Conservation (phyloP, 2,888 invertebrate species). For the Drosophila birchii region DNA sequence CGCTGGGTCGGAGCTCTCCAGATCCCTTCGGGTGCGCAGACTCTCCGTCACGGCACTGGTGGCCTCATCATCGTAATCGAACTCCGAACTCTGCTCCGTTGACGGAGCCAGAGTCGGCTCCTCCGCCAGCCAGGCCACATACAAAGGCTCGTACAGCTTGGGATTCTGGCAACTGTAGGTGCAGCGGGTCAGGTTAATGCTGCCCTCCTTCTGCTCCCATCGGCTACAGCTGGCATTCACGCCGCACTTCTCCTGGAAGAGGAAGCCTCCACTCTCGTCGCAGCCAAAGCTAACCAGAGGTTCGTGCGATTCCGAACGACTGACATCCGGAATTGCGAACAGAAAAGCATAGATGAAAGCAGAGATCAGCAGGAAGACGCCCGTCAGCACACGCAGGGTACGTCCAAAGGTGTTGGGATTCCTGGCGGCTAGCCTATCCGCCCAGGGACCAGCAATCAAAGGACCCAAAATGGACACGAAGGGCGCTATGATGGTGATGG, state of each 20-base stretch:
- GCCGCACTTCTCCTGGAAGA: constrained; percentile 90
- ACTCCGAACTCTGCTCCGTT: constrained; percentile 83
- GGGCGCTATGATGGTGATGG: constrained; percentile 92
- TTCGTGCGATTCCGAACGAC: constrained; percentile 86
- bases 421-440: constrained; percentile 86
- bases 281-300: constrained; percentile 90
- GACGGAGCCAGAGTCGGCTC: constrained; percentile 79
- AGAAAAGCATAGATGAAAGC: constrained; percentile 89
- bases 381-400: constrained; percentile 89
- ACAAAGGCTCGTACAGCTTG: constrained; percentile 83
- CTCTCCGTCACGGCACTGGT: constrained; percentile 81
- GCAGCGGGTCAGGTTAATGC: constrained; percentile 88
- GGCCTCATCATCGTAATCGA: constrained; percentile 84
- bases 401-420: constrained; percentile 86
- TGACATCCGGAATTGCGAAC: constrained; percentile 88
- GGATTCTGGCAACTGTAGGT: constrained; percentile 89
- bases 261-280: constrained; percentile 88
- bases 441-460: constrained; percentile 90
- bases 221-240: constrained; percentile 88
- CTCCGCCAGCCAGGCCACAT: constrained; percentile 82
- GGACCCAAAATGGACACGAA: constrained; percentile 92
- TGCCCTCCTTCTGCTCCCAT: constrained; percentile 88
- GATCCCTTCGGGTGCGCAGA: constrained; percentile 58
- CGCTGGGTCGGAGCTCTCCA: constrained; percentile 45
- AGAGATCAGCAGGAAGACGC: constrained; percentile 88